Conservation (phyloP, 2,113 vertebrate species). For the Entelurus aequoreus region DNA sequence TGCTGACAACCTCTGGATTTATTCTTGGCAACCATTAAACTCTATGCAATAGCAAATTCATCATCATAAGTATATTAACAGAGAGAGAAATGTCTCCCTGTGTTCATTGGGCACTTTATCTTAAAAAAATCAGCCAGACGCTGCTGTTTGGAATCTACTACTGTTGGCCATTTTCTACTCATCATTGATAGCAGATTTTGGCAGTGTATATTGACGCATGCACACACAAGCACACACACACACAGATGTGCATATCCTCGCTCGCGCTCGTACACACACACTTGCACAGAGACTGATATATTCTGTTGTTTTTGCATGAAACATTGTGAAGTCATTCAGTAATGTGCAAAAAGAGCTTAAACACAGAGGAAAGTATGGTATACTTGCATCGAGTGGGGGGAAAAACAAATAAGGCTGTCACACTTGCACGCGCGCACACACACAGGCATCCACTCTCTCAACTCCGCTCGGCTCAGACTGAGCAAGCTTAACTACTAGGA, state of each 20-base stretch:
- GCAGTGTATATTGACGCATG: conserved; percentile 23
- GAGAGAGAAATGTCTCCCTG: conserved; percentile 63
- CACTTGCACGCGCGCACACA: conserved; percentile 17
- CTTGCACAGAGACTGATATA: background rate
- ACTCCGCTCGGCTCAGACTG: conserved; percentile 60
- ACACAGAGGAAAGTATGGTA: conserved; percentile 26
- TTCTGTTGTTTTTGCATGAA: background rate
- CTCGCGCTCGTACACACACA: conserved; percentile 3
- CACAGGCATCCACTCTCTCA: conserved; percentile 49
- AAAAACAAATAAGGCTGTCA: conserved; percentile 21
- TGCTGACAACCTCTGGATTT: conserved; percentile 47
- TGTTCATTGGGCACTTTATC: conserved; percentile 56
- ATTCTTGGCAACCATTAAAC: conserved; percentile 59
- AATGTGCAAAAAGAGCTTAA: conserved; percentile 6
- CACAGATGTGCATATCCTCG: too few relatives aligned
- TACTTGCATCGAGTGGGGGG: conserved; percentile 27
- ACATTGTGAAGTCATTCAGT: conserved; percentile 15
- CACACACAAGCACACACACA: conserved; percentile 20
- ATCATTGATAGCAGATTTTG: conserved; percentile 62
- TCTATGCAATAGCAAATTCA: conserved; percentile 68
- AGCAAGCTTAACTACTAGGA: conserved; percentile 71
- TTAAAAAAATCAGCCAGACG: conserved; percentile 58
- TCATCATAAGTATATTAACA: conserved; percentile 69
- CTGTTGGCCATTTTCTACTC: conserved; percentile 62
- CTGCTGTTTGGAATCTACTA: conserved; percentile 58